Base-by-base conservation (phyloP, 2,113 vertebrate species). In the Smithornis capensis region DNA sequence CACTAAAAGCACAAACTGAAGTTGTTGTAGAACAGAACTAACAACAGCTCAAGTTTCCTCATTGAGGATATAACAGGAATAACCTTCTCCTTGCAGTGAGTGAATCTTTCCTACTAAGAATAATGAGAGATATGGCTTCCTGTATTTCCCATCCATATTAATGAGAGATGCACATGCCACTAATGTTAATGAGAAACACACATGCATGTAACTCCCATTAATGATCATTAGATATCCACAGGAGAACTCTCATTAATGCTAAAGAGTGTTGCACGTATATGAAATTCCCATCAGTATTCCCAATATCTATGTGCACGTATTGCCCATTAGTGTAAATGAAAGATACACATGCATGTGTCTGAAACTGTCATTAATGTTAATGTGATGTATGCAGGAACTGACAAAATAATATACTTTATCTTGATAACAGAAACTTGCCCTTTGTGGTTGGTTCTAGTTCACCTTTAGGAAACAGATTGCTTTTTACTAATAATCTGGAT, bases 201-300 rank as follows among this genome's bases (percentile, higher is more conserved):
- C 52, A 65, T 9, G 59, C 28, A 2, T 89, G 79, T 84, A 86
- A 70, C n/a, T 96, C 68, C 73, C 53, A 89, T 90, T 97, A 96
- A 90, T 60, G 78, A 59, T 96, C 91, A 83, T 90, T 88, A 88
- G 84, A 64, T 25, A 94, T 8, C 79, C 79, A 83, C 59, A 76
- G 76, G 77, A 83, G 93, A 84, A 31, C 12, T n/a, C 81, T 93
- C 69, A 76, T 91, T 97, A 95, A 84, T 87, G 80, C 28, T 94
- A 81, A 92, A 76, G 85, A 94, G 73, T 0, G 4, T 49, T 93
- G 73, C 85, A 95, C 2, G 4, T 95, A 25, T 6, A 74, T 38
- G 59, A 23, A 85, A 80, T 49, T 94, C 78, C 64, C 90, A 65
- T 27, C 91, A 94, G 83, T 44, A 47, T 71, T 89, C n/a, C 55